These are phyloP conservation scores for Diabrotica virgifera DNA, from an alignment of 1,140 invertebrate species.

Conservation along the genomic window DNA sequence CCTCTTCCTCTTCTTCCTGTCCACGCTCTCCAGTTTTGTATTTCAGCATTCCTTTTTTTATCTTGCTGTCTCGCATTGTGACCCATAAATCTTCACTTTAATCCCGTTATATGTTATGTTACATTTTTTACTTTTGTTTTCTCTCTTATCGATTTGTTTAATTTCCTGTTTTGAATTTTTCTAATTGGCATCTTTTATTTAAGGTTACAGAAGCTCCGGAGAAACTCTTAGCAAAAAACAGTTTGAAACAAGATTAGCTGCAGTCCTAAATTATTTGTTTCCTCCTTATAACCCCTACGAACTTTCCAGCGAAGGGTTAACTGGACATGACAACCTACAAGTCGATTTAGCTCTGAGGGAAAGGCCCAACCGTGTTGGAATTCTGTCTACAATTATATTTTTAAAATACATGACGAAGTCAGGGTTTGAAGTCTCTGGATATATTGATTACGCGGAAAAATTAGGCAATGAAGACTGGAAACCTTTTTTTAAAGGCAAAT, in stretches of 20 bases:
- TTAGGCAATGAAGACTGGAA: slow-evolving; percentile 69
- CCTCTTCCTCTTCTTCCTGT: too few species aligned
- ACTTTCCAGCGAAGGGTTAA: slow-evolving; percentile 55
- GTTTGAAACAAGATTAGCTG: slow-evolving; percentile 49
- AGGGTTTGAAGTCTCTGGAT: slow-evolving; percentile 72
- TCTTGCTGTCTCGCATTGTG: too few species aligned
- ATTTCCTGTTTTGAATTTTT: too few species aligned
- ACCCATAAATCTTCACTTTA: too few species aligned
- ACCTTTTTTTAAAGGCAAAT: slow-evolving; percentile 60
- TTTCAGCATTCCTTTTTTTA: too few species aligned
- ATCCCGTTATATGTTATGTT: too few species aligned
- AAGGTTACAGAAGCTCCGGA: slow-evolving; percentile 40
- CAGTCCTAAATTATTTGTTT: slow-evolving; percentile 53
- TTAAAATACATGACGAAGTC: slow-evolving; percentile 24
- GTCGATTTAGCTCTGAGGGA: slow-evolving; percentile 66
- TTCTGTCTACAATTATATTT: slow-evolving; percentile 36
- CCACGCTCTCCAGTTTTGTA: too few species aligned
- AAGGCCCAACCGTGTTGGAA: slow-evolving; percentile 56
- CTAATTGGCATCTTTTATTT: background rate
- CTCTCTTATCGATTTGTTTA: too few species aligned
- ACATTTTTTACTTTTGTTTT: too few species aligned
- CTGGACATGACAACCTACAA: slow-evolving; percentile 57
- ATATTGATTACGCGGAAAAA: slow-evolving; percentile 72
- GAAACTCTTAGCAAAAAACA: slow-evolving; percentile 52
- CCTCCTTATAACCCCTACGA: slow-evolving; percentile 55